Evolutionary conservation across 2,113 vertebrate species (phyloP).

Genomic region (Puffinus mauretanicus): DNA sequence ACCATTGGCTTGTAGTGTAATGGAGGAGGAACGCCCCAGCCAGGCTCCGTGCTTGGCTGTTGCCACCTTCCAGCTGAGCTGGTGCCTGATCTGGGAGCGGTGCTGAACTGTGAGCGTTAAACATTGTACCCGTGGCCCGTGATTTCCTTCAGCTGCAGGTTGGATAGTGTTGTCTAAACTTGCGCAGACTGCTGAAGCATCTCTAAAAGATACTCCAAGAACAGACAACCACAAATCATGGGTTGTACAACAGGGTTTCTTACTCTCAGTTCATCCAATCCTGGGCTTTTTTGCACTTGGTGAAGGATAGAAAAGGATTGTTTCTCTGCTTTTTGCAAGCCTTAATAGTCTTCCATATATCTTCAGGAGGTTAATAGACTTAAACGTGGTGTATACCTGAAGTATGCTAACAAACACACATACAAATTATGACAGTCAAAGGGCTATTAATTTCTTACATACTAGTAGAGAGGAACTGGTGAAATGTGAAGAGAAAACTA

Average conservation of each 20-base stretch:
- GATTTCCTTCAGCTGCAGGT: not conserved
- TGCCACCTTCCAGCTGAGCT: not conserved
- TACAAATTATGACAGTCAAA: not conserved
- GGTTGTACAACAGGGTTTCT: not conserved
- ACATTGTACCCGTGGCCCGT: rapidly evolving
- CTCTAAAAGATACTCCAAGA: not conserved
- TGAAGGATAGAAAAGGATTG: not conserved
- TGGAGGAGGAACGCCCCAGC: not conserved
- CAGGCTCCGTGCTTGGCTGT: not conserved
- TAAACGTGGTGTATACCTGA: not conserved
- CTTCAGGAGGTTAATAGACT: not conserved
- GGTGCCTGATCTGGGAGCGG: not conserved
- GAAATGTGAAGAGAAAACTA: not conserved
- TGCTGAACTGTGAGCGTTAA: not conserved
- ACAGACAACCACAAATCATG: not conserved
- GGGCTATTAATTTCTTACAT: not conserved
- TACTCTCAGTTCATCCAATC: not conserved
- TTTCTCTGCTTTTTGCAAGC: not conserved
- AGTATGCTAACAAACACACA: not conserved
- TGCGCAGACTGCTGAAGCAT: not conserved
- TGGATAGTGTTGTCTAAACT: not conserved
- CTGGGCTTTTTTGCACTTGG: not conserved
- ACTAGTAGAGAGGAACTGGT: not conserved
- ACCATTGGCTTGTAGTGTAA: rapidly evolving
- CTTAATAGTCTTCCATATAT: rapidly evolving